These are phyloP conservation scores for Melinaea menophilus DNA, from an alignment of 2,888 invertebrate species.

Conservation along the genomic window DNA sequence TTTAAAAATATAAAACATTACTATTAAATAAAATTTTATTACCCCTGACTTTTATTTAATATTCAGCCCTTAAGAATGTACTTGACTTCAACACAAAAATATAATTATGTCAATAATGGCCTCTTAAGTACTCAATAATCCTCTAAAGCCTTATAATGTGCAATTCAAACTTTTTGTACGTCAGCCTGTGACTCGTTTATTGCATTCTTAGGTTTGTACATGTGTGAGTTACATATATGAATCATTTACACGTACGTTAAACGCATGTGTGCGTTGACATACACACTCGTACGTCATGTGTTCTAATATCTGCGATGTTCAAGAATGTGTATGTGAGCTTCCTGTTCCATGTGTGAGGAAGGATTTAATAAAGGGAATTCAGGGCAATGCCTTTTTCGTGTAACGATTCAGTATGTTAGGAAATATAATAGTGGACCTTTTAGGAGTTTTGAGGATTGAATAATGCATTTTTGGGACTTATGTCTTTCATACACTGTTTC, in stretches of 20 bases:
- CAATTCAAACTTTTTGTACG: conserved; percentile 10
- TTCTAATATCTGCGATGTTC: background rate
- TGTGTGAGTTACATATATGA: background rate
- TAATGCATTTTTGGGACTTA: conserved; percentile 17
- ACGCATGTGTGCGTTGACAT: conserved; percentile 2
- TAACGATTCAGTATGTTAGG: conserved; percentile 20
- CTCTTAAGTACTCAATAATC: conserved; percentile 5
- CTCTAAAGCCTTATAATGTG: conserved; percentile 11
- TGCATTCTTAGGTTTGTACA: conserved; percentile 16
- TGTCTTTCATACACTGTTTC: background rate
- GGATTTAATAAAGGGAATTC: conserved; percentile 28
- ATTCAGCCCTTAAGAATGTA: too few relatives aligned
- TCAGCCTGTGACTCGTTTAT: conserved; percentile 18
- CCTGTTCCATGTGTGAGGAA: conserved; percentile 10
- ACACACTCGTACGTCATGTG: background rate
- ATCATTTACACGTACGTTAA: background rate
- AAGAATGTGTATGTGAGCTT: conserved; percentile 4
- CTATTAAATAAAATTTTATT: too few relatives aligned
- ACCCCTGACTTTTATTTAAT: too few relatives aligned
- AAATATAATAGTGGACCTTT: conserved; percentile 17
- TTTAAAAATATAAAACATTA: too few relatives aligned
- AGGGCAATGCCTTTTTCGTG: conserved; percentile 27
- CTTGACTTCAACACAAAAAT: background rate
- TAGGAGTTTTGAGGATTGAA: conserved; percentile 13
- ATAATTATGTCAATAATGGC: conserved; percentile 3